Evolutionary conservation across 2,888 invertebrate genomes (phyloP).

Genomic region (Clunio marinus): DNA sequence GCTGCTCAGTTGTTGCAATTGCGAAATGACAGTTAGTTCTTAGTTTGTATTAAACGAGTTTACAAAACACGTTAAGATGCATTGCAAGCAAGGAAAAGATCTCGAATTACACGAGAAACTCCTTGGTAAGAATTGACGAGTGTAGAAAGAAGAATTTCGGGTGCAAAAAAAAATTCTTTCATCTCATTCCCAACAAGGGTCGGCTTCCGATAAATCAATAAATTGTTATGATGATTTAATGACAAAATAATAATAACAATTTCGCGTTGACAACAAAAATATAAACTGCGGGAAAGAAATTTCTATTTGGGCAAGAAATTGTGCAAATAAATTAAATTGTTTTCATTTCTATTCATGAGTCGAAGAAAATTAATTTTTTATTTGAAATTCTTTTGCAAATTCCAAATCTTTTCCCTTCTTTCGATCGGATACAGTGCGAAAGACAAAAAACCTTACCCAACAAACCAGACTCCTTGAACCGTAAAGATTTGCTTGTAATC

Average conservation of each 20-base stretch:
- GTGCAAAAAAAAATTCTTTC: too few relatives aligned
- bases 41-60: slow-evolving; percentile 6
- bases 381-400: too few relatives aligned
- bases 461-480: slow-evolving; percentile 33
- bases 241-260: slow-evolving; percentile 37
- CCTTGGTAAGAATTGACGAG: background rate
- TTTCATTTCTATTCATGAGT: background rate
- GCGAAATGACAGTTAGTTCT: background rate
- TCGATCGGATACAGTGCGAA: too few relatives aligned
- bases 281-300: slow-evolving; percentile 28
- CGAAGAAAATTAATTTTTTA: too few relatives aligned
- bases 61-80: background rate
- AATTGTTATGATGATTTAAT: slow-evolving; percentile 38
- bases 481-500: slow-evolving; percentile 34
- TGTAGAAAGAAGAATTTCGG: background rate
- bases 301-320: too few relatives aligned
- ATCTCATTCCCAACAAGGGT: background rate
- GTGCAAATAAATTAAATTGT: background rate
- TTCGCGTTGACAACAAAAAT: slow-evolving; percentile 36
- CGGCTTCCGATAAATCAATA: slow-evolving; percentile 34
- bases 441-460: background rate
- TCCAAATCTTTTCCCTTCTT: too few relatives aligned
- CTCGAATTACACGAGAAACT: slow-evolving; percentile 10
- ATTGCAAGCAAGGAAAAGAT: background rate
- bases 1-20: slow-evolving; percentile 14